phyloP scores from a whole-genome alignment of 1,140 invertebrate species.

The Eurosta solidaginis region DNA sequence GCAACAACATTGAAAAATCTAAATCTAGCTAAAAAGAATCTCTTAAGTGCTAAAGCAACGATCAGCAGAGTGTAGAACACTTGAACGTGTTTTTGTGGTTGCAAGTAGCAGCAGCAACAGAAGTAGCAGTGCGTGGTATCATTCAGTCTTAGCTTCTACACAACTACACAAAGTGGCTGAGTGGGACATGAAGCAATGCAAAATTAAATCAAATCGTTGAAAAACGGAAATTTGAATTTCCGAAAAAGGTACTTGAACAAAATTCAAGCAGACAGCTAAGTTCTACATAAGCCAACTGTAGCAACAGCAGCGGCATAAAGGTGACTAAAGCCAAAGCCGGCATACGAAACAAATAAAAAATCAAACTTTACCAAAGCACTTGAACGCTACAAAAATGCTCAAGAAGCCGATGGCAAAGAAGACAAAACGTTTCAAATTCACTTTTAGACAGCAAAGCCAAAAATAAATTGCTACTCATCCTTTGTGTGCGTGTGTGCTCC shows the following conservation, averaged over 20 bases:
- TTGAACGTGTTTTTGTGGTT: slow-evolving; percentile 13
- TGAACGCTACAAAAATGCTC: slow-evolving; percentile 9
- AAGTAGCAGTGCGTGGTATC: neutral
- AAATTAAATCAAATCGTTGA: slow-evolving; percentile 28
- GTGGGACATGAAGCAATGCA: neutral
- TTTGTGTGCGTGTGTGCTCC: too few relatives aligned
- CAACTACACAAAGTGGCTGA: neutral
- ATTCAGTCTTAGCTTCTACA: neutral
- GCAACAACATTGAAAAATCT: neutral
- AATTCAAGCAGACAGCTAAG: neutral
- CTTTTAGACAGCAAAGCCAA: slow-evolving; percentile 4
- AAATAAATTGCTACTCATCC: slow-evolving; percentile 9
- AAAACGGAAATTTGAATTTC: slow-evolving; percentile 31
- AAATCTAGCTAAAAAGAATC: neutral
- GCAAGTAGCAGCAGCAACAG: neutral
- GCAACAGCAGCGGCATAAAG: too few relatives aligned
- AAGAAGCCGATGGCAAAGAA: neutral
- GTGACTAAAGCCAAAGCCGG: too few relatives aligned
- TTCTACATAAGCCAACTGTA: neutral
- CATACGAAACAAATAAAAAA: neutral
- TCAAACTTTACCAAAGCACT: neutral
- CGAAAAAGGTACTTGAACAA: slow-evolving; percentile 29
- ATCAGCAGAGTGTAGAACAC: neutral
- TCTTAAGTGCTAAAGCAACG: neutral
- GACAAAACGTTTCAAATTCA: neutral